Evolutionary conservation across 2,113 vertebrate species (phyloP), one percentile per base, ranked within the genome.

Genomic region (Callaeas wilsoni): DNA sequence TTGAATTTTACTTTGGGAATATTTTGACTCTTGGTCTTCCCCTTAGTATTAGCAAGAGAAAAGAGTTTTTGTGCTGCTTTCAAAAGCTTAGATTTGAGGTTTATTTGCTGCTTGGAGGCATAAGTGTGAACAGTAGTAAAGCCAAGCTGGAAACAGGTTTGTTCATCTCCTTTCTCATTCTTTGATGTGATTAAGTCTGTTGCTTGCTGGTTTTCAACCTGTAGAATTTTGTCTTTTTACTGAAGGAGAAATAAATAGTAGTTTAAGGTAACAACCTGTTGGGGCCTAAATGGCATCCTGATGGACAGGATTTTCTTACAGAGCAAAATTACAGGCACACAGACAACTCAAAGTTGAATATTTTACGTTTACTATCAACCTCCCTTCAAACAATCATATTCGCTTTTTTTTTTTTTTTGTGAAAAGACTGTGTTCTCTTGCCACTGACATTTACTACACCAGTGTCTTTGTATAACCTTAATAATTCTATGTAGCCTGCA

Each of bases 1-100:
- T 85, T 89, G 59, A 69, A 57, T 96, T 94, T 95, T 78, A 68
- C 56, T 88, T 84, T 56, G 63, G 74, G 49, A 95, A 57, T 88
- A 39, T 64, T 96, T 92, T 90, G 50, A 47, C 32, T 93, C 53
- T 94, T 80, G 42, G 11, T 68, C 33, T 91, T 97, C 91, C 30
- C 49, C 30, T 95, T 81, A 60, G 18, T 25, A 56, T n/a, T 68
- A 62, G 47, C 21, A 81, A 47, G 62, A 76, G 14, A 76, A 64
- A 76, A 95, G 69, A 41, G 17, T 64, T 90, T 95, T 94, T 91
- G 33, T 30, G 17, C 25, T 88, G 16, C 25, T 94, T 95, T 87
- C 7, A 26, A 35, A 95, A 70, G 41, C 29, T 68, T 91, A 53
- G 44, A 87, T 69, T 85, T 69, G 29, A 14, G 4, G 1, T 70